Base-by-base conservation (phyloP, 2,888 invertebrate genomes). In the Spilarctia lutea region DNA sequence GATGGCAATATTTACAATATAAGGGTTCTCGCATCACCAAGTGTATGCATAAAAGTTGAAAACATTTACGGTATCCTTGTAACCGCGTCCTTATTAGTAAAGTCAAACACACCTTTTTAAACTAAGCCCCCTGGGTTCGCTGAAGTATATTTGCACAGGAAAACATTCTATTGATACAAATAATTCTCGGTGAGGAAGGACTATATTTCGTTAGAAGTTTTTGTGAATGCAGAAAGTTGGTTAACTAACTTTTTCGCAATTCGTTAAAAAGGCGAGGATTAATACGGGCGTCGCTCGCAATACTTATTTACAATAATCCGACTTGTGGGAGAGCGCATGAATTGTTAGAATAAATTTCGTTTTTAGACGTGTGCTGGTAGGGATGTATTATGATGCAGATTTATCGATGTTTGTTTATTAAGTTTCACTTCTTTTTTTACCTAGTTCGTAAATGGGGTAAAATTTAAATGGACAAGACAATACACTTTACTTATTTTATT, bases 271-370 rank as follows among this genome's bases (percentile, higher is more conserved):
- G 90, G 81, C 87, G 88, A 82, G 93, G 92, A 94, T 95, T 95
- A 96, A 95, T 95, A 91, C 87, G 90, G 92, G 91, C 90, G 93
- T 91, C 88, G 91, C 87, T 86, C 87, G 91, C 92, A 91, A 94
- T 94, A 94, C 94, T 95, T 95, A 96, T 96, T 96, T 95, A 96
- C 94, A 94, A 95, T 95, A 94, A 95, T 94, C 94, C 92, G 90
- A 92, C 91, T 93, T 94, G 93, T 90, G 94, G 93, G 91, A 85
- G 88, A 86, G 73, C 75, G 90, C 90, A 87, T 89, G 93, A 93
- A 94, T 94, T 94, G 93, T 93, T 92, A 86, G 91, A 93, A 93
- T 94, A 93, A 91, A 93, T 94, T 94, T 91, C 87, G 87, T 89
- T 92, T 93, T 90, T 90, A 92, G 88, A 89, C 90, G 83, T 89